Evolutionary conservation across 2,113 vertebrate species (phyloP).

Genomic region (Peromyscus californicus): DNA sequence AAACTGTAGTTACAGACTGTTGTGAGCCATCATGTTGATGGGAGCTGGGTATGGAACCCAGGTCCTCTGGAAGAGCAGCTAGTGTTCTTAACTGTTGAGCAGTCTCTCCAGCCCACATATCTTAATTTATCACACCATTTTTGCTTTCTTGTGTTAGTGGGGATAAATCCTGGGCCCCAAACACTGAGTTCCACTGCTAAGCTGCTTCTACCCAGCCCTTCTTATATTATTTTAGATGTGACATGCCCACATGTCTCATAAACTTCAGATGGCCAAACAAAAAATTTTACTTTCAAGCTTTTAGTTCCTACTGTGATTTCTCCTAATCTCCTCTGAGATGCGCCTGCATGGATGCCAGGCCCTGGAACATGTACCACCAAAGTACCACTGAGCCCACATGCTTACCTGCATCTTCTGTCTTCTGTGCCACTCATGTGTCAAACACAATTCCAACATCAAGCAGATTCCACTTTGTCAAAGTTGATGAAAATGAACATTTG

Average conservation of each 20-base stretch:
- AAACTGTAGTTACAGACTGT: background rate
- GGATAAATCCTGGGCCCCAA: background rate
- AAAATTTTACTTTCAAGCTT: background rate
- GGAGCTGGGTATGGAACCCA: background rate
- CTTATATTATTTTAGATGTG: background rate
- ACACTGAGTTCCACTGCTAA: background rate
- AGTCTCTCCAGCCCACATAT: background rate
- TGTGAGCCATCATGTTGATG: background rate
- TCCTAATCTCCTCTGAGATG: background rate
- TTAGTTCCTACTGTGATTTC: background rate
- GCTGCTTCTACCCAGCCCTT: background rate
- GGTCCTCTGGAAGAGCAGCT: background rate
- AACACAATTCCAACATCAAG: slow-evolving; percentile 59
- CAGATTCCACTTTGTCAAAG: background rate
- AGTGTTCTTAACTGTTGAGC: background rate
- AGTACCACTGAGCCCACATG: background rate
- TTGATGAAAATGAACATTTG: slow-evolving; percentile 57
- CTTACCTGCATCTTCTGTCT: slow-evolving; percentile 64
- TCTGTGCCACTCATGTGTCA: slow-evolving; percentile 21
- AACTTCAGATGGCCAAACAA: background rate
- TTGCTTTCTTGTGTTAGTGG: background rate
- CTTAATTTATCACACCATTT: background rate
- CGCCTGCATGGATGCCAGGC: background rate
- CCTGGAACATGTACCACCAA: background rate
- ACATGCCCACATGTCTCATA: background rate